Evolutionary conservation across 2,888 invertebrate species (phyloP).

Genomic region (Ptychoptera albimana): DNA sequence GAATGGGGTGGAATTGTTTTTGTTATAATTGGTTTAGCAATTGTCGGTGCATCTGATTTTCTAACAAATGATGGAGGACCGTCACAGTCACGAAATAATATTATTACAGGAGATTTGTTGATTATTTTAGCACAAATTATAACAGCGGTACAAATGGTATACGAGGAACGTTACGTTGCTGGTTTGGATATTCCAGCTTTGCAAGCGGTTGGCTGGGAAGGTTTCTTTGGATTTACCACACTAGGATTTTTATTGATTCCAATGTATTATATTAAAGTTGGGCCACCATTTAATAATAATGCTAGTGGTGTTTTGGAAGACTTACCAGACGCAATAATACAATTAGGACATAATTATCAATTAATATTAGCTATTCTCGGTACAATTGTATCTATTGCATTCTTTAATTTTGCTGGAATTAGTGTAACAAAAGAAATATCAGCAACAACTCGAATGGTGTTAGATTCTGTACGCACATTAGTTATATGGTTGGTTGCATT

Average conservation of each 20-base stretch:
- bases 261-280: slow-evolving; percentile 66
- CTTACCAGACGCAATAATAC: slow-evolving; percentile 65
- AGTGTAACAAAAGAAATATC: slow-evolving; percentile 87
- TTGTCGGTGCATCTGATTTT: slow-evolving; percentile 66
- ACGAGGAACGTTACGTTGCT: slow-evolving; percentile 81
- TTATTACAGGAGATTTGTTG: slow-evolving; percentile 67
- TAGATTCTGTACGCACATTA: slow-evolving; percentile 75
- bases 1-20: slow-evolving; percentile 65
- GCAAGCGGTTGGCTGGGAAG: slow-evolving; percentile 91
- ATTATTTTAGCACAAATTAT: slow-evolving; percentile 65
- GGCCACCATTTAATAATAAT: slow-evolving; percentile 60
- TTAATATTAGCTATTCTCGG: slow-evolving; percentile 51
- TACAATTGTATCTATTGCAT: slow-evolving; percentile 68
- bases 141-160: slow-evolving; percentile 81
- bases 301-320: slow-evolving; percentile 67
- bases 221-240: slow-evolving; percentile 54
- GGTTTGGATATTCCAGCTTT: slow-evolving; percentile 75
- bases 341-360: slow-evolving; percentile 45
- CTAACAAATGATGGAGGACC: slow-evolving; percentile 18
- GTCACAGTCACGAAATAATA: slow-evolving; percentile 43
- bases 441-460: slow-evolving; percentile 79
- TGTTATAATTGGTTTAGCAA: slow-evolving; percentile 50
- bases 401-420: slow-evolving; percentile 85
- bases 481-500: slow-evolving; percentile 81
- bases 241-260: slow-evolving; percentile 49